Conservation (phyloP, 2,113 vertebrate species). For the Microcebus ravelobensis region DNA sequence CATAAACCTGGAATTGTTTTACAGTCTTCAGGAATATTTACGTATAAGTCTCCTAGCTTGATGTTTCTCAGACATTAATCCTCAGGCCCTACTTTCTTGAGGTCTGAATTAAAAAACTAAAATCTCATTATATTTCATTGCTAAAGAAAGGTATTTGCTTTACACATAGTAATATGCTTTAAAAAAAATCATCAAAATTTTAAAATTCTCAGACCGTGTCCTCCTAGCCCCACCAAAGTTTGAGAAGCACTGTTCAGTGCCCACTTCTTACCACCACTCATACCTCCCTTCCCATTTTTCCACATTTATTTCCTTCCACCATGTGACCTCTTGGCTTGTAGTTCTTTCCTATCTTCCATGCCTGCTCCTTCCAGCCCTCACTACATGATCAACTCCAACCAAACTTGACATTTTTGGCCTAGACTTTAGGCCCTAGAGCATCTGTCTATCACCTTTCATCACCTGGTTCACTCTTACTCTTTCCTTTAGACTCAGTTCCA, state of each 20-base stretch:
- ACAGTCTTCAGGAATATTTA: conserved; percentile 20
- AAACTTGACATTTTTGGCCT: neutral
- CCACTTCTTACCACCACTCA: neutral
- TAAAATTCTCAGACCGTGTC: neutral
- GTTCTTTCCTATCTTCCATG: neutral
- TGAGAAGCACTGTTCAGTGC: neutral
- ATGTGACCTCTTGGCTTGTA: neutral
- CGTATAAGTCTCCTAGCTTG: conserved; percentile 1
- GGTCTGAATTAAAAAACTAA: neutral
- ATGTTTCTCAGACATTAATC: neutral
- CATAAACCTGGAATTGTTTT: neutral
- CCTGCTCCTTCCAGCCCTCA: neutral
- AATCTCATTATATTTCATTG: neutral
- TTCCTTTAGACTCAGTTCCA: neutral
- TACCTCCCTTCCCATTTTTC: neutral
- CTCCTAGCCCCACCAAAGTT: neutral
- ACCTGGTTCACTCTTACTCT: neutral
- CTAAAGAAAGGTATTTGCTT: neutral
- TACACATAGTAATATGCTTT: neutral
- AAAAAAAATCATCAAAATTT: neutral
- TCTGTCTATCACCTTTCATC: neutral
- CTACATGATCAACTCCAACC: neutral
- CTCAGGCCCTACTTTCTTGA: neutral
- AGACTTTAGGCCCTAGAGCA: neutral
- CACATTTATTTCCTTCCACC: neutral